phyloP scores from a whole-genome alignment of 2,888 invertebrate species.

The Cryptocephalus moraei region DNA sequence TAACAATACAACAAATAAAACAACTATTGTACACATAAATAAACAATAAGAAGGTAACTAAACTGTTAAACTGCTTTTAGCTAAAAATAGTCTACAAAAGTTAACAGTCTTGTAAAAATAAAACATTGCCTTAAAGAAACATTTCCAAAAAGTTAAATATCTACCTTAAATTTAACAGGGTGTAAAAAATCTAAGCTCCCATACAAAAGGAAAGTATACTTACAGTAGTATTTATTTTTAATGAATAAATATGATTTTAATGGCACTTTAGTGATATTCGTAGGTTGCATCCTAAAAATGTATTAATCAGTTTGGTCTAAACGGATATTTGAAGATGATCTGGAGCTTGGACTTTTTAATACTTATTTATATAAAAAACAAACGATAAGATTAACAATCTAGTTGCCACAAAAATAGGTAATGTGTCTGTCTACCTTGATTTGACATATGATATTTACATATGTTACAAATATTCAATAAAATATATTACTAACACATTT shows the following conservation, averaged over 20 bases:
- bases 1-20: slow-evolving; percentile 28
- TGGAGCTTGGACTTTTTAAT: not conserved
- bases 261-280: no score
- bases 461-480: slow-evolving; percentile 28
- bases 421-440: slow-evolving; percentile 1
- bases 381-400: slow-evolving; percentile 3
- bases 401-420: slow-evolving; percentile 17
- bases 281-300: no score
- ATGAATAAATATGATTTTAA: no score
- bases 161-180: no score
- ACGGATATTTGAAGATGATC: no score
- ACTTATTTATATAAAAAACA: not conserved
- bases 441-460: slow-evolving; percentile 25
- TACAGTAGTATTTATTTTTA: no score
- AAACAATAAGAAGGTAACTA: slow-evolving; percentile 14
- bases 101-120: slow-evolving; percentile 3
- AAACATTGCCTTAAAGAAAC: no score
- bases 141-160: no score
- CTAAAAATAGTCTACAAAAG: slow-evolving; percentile 21
- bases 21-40: slow-evolving; percentile 28
- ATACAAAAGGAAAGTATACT: no score
- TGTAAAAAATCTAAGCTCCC: no score
- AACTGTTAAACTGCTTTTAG: no score
- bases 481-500: slow-evolving; percentile 28
- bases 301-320: no score